Base-by-base conservation (phyloP, 2,888 invertebrate species). In the Drosophila hamatofila region DNA sequence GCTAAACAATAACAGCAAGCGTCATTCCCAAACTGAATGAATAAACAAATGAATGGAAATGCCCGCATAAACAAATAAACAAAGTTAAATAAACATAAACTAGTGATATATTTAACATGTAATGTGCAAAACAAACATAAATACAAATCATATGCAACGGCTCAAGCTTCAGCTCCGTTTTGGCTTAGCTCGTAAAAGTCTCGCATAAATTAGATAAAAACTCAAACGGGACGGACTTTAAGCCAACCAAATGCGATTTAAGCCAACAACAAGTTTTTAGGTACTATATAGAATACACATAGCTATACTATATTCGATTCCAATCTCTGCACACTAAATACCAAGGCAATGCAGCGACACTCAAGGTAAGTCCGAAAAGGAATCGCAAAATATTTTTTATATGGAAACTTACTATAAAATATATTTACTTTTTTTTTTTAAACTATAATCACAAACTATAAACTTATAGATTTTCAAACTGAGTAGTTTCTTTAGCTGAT, bases 341-440 rank as follows among this genome's bases (percentile, higher is more conserved):
- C 62, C 62, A 83, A 78, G 90, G 87, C 81, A 88, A 88, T 88
- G 87, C 87, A 83, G 83, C 73, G 66, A 72, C 70, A 67, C 63
- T 75, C 62, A 71, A 88, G 87, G 87, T 88, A 56, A 82, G 85
- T 67, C 23, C 8, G 14, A 5, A 33, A 16, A 35, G 18, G 6
- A 7, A 21, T 14, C 23, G 23, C 27, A 8, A 37, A 16, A 25
- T 8, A 46, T 46, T 16, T 11, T n/a, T n/a, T n/a, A 39, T n/a
- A 37, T 37, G 37, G 37, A 35, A 35, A 35, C 2, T 16, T 7
- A 16, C 6, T 14, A 16, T 30, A 16, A 16, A 37, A 16, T 16
- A 37, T 5, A 16, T 37, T 6, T 35, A n/a, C n/a, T n/a, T n/a
- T n/a, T n/a, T n/a, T n/a, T n/a, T n/a, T n/a, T n/a, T n/a, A n/a